phyloP scores from a whole-genome alignment of 2,113 vertebrate species.

The Dicaeum eximium region DNA sequence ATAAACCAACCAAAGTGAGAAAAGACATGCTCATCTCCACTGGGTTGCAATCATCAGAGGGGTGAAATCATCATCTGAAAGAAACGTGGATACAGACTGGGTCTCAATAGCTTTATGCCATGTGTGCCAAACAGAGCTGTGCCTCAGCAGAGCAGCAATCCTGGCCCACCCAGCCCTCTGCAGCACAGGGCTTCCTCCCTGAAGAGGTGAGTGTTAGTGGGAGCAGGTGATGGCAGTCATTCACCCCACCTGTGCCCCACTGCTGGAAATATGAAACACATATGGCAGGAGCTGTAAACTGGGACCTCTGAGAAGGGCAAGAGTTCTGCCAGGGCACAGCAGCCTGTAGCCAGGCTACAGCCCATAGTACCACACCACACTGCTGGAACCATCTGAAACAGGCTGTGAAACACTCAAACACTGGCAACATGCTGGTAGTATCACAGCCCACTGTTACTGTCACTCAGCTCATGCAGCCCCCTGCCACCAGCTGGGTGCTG shows the following conservation, averaged over 20 bases:
- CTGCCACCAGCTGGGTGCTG: not conserved
- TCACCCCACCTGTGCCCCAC: not conserved
- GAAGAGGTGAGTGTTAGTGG: not conserved
- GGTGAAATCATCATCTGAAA: not conserved
- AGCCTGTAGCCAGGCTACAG: not conserved
- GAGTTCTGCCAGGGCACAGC: not conserved
- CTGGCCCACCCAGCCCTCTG: not conserved
- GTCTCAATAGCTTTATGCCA: not conserved
- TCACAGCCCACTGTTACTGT: not conserved
- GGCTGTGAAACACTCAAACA: not conserved
- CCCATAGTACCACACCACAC: fast-evolving
- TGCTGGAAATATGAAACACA: not conserved
- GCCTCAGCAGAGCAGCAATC: not conserved
- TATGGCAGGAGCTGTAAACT: not conserved
- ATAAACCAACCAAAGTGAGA: not conserved
- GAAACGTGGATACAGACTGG: not conserved
- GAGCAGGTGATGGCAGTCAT: not conserved
- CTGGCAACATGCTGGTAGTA: not conserved
- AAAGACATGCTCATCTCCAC: not conserved
- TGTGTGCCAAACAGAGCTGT: not conserved
- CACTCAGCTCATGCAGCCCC: not conserved
- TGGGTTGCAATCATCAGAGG: not conserved
- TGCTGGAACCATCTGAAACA: not conserved
- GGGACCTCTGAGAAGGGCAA: not conserved
- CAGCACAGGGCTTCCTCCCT: not conserved